These are phyloP conservation scores for Anthoscopus minutus DNA, from an alignment of 2,113 vertebrate genomes.

Conservation along the genomic window DNA sequence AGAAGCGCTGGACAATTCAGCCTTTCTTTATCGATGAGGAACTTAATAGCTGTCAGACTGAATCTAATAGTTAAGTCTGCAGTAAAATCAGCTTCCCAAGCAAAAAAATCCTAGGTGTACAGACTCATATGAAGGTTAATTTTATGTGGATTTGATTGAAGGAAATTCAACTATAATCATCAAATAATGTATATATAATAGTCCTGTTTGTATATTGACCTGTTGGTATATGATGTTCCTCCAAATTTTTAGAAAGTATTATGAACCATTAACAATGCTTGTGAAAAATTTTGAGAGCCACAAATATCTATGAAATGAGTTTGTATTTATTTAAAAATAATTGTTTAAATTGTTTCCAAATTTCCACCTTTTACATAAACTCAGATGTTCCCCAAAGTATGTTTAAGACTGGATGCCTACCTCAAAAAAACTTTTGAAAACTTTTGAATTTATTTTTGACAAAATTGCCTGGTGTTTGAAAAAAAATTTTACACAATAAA, in stretches of 20 bases:
- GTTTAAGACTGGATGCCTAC: neutral
- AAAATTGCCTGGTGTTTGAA: neutral
- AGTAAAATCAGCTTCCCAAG: neutral
- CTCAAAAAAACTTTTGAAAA: neutral
- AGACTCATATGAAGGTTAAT: neutral
- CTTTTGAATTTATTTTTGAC: neutral
- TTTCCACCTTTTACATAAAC: neutral
- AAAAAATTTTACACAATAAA: rapidly evolving
- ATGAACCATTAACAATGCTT: neutral
- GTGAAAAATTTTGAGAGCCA: neutral
- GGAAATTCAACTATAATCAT: neutral
- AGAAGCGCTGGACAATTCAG: neutral
- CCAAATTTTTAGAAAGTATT: neutral
- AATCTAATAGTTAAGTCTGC: neutral
- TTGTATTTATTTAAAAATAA: neutral
- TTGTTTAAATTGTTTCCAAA: neutral
- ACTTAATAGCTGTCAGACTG: neutral
- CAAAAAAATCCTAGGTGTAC: neutral
- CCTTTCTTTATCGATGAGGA: rapidly evolving
- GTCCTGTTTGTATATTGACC: neutral
- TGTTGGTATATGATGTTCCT: neutral
- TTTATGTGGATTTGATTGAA: neutral
- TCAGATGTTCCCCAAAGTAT: neutral
- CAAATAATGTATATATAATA: neutral
- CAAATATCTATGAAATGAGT: neutral